Conservation (phyloP, 2,888 invertebrate genomes). For the Eubasilissa splendida region DNA sequence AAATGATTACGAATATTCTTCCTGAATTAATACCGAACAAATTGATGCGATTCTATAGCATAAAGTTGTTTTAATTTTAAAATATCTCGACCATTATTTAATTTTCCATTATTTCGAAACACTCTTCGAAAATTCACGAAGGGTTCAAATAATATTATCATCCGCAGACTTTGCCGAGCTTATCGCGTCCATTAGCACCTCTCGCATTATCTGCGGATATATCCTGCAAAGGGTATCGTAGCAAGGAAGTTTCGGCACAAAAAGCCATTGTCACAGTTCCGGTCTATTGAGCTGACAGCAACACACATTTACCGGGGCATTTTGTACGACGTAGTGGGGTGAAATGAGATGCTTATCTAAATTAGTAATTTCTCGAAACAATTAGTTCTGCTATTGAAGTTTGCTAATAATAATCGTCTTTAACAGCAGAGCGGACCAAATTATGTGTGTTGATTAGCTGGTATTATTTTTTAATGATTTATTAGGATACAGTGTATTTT, state of each 20-base stretch:
- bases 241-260: neutral
- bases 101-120: too few relatives aligned
- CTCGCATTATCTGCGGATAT: neutral
- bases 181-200: slow-evolving; percentile 3
- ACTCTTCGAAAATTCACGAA: neutral
- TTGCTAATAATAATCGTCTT: too few relatives aligned
- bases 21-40: too few relatives aligned
- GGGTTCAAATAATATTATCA: neutral
- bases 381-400: too few relatives aligned
- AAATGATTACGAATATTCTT: too few relatives aligned
- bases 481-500: too few relatives aligned
- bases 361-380: neutral
- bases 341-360: neutral
- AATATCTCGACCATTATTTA: too few relatives aligned
- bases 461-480: too few relatives aligned
- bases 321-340: neutral
- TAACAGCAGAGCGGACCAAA: too few relatives aligned
- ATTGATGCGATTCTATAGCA: too few relatives aligned
- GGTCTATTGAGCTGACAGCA: slow-evolving; percentile 43
- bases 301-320: neutral
- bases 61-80: too few relatives aligned
- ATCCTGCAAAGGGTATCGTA: neutral
- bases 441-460: too few relatives aligned
- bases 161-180: neutral
- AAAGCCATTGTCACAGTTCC: slow-evolving; percentile 16